phyloP scores from a whole-genome alignment of 2,888 invertebrate species.

The Bibio marci region DNA sequence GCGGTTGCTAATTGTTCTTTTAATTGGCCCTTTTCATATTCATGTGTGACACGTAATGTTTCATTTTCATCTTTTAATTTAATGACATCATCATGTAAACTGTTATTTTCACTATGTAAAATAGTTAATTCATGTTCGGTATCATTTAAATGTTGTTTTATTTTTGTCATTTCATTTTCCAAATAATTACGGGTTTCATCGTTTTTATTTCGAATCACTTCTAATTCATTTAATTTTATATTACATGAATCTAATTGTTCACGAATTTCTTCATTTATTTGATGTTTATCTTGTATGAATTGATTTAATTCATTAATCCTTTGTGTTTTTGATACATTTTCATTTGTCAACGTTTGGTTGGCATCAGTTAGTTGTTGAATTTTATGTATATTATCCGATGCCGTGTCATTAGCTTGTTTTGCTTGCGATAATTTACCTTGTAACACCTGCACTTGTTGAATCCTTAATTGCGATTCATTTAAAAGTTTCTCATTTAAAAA shows the following conservation, averaged over 20 bases:
- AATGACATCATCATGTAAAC: conserved; percentile 3
- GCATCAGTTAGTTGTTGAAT: conserved; percentile 18
- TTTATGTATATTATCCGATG: conserved; percentile 22
- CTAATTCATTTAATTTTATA: conserved; percentile 4
- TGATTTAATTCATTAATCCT: conserved; percentile 20
- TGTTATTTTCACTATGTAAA: conserved; percentile 3
- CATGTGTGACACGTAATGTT: conserved; percentile 13
- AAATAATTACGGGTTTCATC: conserved; percentile 16
- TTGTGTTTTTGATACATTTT: conserved; percentile 22
- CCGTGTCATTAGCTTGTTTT: conserved; percentile 19
- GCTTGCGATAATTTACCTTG: conserved; percentile 23
- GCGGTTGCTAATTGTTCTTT: conserved; percentile 10
- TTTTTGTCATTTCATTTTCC: conserved; percentile 6
- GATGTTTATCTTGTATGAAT: conserved; percentile 20
- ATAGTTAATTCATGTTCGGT: conserved; percentile 1
- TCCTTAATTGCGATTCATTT: conserved; percentile 18
- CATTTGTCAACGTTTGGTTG: conserved; percentile 19
- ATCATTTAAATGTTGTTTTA: conserved; percentile 1
- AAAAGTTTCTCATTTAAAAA: conserved; percentile 21
- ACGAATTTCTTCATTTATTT: conserved; percentile 21
- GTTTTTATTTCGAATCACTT: background rate
- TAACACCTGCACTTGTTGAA: conserved; percentile 16
- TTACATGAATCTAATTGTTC: conserved; percentile 17
- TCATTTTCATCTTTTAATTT: conserved; percentile 5
- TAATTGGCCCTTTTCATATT: conserved; percentile 17